A percentile compares a stretch with the other conserved stretches of the same genome.
Conservation (phyloP, 2,113 vertebrate species). For the Osmerus eperlanus region DNA sequence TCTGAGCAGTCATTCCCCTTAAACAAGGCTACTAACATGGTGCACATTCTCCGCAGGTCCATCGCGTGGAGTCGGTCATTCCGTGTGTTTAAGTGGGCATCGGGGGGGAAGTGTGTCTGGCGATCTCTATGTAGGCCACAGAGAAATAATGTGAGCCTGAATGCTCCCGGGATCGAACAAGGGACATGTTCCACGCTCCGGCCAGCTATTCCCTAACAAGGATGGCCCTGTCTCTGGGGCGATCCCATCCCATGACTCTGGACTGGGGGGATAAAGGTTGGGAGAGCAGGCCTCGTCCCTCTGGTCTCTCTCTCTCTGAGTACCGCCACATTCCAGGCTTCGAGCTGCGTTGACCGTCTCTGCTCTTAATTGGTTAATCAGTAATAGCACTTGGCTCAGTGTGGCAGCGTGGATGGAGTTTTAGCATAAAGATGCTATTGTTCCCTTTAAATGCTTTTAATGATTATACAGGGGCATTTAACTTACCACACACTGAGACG, state of each 20-base stretch:
- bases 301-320: background rate
- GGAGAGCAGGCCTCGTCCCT: background rate
- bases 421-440: background rate
- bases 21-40: constrained; percentile 23
- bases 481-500: too few species aligned
- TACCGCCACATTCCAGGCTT: background rate
- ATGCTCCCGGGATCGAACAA: constrained; percentile 30
- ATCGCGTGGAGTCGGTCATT: background rate
- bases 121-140: constrained; percentile 33
- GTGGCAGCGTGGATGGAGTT: background rate
- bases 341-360: background rate
- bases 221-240: constrained; percentile 17
- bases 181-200: constrained; percentile 25
- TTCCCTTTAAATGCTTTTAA: background rate
- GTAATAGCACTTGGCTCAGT: constrained; percentile 6
- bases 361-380: background rate
- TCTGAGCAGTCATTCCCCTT: constrained; percentile 15
- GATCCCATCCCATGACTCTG: constrained; percentile 17
- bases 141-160: constrained; percentile 40
- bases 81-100: constrained; percentile 32
- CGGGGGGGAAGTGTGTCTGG: constrained; percentile 44
- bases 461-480: background rate
- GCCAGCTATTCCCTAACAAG: constrained; percentile 24
- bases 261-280: constrained; percentile 9
- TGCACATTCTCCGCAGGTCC: background rate